Conservation (phyloP, 2,888 invertebrate genomes). For the Torymus auratus region DNA sequence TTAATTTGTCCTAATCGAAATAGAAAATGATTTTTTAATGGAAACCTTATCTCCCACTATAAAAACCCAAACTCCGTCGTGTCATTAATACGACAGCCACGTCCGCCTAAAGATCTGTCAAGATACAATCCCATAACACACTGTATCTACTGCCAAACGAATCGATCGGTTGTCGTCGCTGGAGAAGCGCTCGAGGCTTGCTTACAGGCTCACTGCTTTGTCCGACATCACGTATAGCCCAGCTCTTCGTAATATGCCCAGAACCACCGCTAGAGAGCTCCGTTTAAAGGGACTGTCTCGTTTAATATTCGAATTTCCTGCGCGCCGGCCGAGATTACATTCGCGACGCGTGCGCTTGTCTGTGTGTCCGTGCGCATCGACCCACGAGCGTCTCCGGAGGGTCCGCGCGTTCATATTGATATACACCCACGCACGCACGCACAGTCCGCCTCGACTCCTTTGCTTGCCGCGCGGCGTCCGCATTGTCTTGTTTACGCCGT, state of each 20-base stretch:
- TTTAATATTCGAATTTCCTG: constrained; percentile 50
- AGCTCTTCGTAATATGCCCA: background rate
- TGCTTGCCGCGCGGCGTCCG: too few relatives aligned
- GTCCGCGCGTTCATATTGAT: too few relatives aligned
- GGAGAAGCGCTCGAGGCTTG: constrained; percentile 43
- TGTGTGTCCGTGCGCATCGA: background rate
- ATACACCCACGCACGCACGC: too few relatives aligned
- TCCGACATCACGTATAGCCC: constrained; percentile 15
- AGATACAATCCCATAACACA: too few relatives aligned
- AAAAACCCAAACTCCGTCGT: too few relatives aligned
- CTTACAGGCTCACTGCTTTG: constrained; percentile 12
- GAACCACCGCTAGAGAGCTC: background rate
- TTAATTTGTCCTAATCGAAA: too few relatives aligned
- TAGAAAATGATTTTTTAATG: too few relatives aligned
- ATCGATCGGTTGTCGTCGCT: constrained; percentile 50
- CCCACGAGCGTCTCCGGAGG: too few relatives aligned
- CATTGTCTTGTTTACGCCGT: background rate
- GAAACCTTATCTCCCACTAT: too few relatives aligned
- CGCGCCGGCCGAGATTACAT: constrained; percentile 7
- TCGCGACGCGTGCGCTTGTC: background rate
- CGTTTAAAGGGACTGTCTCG: constrained; percentile 7
- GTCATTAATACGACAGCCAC: too few relatives aligned
- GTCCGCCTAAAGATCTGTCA: too few relatives aligned
- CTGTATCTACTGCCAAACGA: background rate
- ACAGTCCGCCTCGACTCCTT: too few relatives aligned